Evolutionary conservation across 92 coral and sea anemone species (phyloP).

Genomic region (Blastomussa wellsi): DNA sequence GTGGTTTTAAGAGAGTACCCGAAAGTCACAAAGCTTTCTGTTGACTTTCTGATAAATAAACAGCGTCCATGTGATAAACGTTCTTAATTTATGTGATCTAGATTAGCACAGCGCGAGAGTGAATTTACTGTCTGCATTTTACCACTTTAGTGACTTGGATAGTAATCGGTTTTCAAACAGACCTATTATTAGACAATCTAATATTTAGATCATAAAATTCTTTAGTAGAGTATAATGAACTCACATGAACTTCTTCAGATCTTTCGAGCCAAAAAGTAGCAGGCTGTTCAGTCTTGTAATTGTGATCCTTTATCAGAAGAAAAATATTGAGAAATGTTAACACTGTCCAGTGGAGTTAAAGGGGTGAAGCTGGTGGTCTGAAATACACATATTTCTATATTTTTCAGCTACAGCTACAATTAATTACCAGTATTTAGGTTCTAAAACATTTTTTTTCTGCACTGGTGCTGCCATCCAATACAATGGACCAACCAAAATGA

Average conservation of each 20-base stretch:
- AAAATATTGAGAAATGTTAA: not conserved
- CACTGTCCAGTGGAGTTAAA: not conserved
- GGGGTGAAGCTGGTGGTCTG: not conserved
- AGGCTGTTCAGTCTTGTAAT: slow-evolving; percentile 78
- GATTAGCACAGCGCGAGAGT: no score
- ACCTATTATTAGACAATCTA: no score
- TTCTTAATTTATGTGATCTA: no score
- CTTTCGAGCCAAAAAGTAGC: slow-evolving; percentile 92
- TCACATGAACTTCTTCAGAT: slow-evolving; percentile 78
- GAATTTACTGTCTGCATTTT: no score
- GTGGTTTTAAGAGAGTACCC: no score
- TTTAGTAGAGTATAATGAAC: slow-evolving; percentile 5
- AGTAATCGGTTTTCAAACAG: not conserved
- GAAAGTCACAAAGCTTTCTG: no score
- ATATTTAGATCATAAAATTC: not conserved
- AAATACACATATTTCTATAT: not conserved
- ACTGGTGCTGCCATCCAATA: not conserved
- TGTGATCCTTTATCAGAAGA: slow-evolving; percentile 26
- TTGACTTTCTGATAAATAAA: no score
- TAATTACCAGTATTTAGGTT: no score
- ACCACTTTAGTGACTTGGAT: no score
- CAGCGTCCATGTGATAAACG: no score
- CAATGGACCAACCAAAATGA: not conserved
- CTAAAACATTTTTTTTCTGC: no score
- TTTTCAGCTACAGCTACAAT: no score